Evolutionary conservation across 2,797 vertebrate genomes (phyloP).

Genomic region (Periparus ater): DNA sequence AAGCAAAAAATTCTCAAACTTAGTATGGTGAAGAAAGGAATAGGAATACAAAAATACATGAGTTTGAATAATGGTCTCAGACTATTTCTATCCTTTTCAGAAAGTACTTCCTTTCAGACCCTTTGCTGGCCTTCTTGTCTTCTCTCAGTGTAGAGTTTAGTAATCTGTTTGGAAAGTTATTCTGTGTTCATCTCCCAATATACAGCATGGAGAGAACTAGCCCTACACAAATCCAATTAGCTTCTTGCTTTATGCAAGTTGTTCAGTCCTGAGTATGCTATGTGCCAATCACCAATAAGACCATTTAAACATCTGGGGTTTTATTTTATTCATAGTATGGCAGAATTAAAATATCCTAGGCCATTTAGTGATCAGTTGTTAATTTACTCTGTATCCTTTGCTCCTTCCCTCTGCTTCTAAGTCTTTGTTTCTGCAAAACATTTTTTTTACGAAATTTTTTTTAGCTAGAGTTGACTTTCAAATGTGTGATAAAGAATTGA

Average conservation of each 20-base stretch:
- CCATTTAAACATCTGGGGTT: not conserved
- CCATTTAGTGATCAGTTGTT: not conserved
- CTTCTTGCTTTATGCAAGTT: not conserved
- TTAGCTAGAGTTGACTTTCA: not conserved
- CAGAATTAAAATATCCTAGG: not conserved
- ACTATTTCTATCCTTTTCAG: not conserved
- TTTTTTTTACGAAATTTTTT: not conserved
- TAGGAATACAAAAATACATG: rapidly evolving
- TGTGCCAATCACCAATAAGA: not conserved
- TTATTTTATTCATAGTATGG: not conserved
- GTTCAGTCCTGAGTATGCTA: not conserved
- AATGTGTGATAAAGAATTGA: not conserved
- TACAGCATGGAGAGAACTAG: not conserved
- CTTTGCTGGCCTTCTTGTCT: not conserved
- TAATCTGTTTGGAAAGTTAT: not conserved
- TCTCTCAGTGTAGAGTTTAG: not conserved
- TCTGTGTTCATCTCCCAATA: not conserved
- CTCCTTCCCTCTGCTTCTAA: not conserved
- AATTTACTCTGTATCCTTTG: not conserved
- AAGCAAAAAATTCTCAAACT: not conserved
- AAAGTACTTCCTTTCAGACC: not conserved
- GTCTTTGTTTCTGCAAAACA: not conserved
- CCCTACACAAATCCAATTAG: not conserved
- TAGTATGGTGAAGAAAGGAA: not conserved
- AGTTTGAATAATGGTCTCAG: not conserved